Percentiles rank a stretch among this genome's conserved stretches.
Conservation (phyloP, 2,888 invertebrate genomes). For the Neelides folsomi region DNA sequence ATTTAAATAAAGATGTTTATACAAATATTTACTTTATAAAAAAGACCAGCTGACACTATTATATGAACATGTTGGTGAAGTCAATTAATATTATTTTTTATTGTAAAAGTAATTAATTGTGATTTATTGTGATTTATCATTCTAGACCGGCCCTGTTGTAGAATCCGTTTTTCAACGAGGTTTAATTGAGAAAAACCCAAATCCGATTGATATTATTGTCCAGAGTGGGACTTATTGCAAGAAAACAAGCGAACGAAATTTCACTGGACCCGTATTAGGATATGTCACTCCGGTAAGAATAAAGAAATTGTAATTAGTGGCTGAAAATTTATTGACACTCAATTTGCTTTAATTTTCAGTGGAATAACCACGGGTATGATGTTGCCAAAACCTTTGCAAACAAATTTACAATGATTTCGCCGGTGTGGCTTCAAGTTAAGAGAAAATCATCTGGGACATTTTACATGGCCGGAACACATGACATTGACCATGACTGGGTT, state of each 20-base stretch:
- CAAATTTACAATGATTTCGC: slow-evolving; percentile 81
- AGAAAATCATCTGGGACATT: slow-evolving; percentile 50
- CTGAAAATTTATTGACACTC: no score
- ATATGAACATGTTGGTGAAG: no score
- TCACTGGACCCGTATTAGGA: slow-evolving; percentile 64
- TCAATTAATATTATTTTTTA: not conserved
- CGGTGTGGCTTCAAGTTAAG: slow-evolving; percentile 84
- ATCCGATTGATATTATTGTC: slow-evolving; percentile 57
- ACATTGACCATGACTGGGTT: slow-evolving; percentile 74
- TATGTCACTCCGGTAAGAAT: slow-evolving; percentile 89
- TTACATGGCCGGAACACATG: slow-evolving; percentile 59
- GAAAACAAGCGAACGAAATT: slow-evolving; percentile 51
- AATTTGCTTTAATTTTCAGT: slow-evolving; percentile 48
- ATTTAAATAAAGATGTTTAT: no score
- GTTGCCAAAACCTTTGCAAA: slow-evolving; percentile 75
- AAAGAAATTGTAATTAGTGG: no score
- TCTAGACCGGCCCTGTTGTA: slow-evolving; percentile 45
- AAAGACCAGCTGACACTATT: no score
- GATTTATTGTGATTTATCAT: slow-evolving; percentile 4
- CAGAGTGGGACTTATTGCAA: slow-evolving; percentile 63
- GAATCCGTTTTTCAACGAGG: slow-evolving; percentile 55
- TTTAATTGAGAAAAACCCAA: slow-evolving; percentile 54
- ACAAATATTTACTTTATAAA: no score
- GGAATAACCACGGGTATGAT: slow-evolving; percentile 90
- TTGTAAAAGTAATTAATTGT: not conserved